Evolutionary conservation across 2,888 invertebrate species (phyloP).

Genomic region (Charanyca ferruginea): DNA sequence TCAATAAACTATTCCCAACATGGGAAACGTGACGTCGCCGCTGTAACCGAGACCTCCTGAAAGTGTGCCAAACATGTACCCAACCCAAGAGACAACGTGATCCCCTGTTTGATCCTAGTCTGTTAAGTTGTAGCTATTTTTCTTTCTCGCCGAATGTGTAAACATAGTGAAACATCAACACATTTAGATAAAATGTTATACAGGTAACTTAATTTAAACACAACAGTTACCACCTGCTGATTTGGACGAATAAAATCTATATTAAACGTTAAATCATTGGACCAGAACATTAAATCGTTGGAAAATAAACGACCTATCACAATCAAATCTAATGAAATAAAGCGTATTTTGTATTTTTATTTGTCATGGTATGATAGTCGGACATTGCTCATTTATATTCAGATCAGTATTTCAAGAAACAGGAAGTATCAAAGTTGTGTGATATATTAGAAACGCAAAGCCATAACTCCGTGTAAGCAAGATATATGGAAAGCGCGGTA

Average conservation of each 20-base stretch:
- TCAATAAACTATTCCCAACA: slow-evolving; percentile 90
- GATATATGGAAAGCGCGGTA: slow-evolving; percentile 54
- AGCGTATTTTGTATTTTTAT: slow-evolving; percentile 33
- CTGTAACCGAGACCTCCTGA: slow-evolving; percentile 83
- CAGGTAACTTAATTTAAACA: slow-evolving; percentile 21
- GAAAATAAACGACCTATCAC: slow-evolving; percentile 30
- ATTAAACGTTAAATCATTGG: slow-evolving; percentile 16
- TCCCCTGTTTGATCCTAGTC: slow-evolving; percentile 69
- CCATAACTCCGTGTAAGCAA: slow-evolving; percentile 50
- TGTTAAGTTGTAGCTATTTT: slow-evolving; percentile 63
- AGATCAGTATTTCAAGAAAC: slow-evolving; percentile 43
- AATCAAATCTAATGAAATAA: slow-evolving; percentile 31
- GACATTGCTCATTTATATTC: slow-evolving; percentile 40
- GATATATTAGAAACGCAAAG: slow-evolving; percentile 46
- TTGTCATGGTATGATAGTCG: slow-evolving; percentile 22
- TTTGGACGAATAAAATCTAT: slow-evolving; percentile 23
- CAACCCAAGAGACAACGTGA: slow-evolving; percentile 76
- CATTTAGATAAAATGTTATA: slow-evolving; percentile 27
- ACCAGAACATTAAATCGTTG: slow-evolving; percentile 38
- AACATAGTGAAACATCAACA: slow-evolving; percentile 39
- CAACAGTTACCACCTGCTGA: slow-evolving; percentile 12
- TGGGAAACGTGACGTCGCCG: slow-evolving; percentile 88
- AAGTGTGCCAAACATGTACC: slow-evolving; percentile 87
- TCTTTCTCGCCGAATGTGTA: slow-evolving; percentile 40
- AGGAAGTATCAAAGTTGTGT: slow-evolving; percentile 42